Conservation (phyloP, 2,797 vertebrate species). For the Phyllotis vaccarum region DNA sequence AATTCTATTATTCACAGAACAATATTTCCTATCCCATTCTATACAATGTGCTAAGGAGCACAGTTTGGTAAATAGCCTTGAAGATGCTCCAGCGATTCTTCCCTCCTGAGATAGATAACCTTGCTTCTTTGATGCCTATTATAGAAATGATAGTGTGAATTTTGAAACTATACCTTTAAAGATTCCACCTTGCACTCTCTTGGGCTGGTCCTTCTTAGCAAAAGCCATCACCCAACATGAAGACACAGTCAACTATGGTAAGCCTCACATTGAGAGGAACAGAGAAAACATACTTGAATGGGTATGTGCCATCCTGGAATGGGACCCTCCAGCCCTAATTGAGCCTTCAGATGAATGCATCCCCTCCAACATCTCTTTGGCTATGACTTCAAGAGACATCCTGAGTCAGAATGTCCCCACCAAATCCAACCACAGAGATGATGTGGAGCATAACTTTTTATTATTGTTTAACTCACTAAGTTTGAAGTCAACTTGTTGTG, state of each 20-base stretch:
- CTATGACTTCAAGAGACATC: not conserved
- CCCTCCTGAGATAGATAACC: not conserved
- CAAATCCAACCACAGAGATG: constrained; percentile 22
- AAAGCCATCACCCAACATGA: not conserved
- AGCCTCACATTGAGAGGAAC: not conserved
- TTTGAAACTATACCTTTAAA: not conserved
- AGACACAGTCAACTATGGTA: not conserved
- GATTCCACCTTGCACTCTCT: not conserved
- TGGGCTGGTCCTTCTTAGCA: not conserved
- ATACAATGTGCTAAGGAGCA: not conserved
- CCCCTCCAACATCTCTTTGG: not conserved
- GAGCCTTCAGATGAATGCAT: not conserved
- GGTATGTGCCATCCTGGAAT: not conserved
- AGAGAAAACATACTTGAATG: not conserved
- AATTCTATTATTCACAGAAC: not conserved
- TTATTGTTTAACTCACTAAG: not conserved
- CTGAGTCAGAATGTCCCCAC: not conserved
- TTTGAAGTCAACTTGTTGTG: not conserved
- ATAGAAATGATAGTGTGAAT: not conserved
- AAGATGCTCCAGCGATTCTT: not conserved
- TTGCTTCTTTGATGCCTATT: not conserved
- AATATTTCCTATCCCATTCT: not conserved
- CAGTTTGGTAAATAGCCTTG: not conserved
- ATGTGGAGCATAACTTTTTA: not conserved
- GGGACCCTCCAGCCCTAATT: not conserved